Evolutionary conservation across 2,888 invertebrate genomes (phyloP), one percentile per base, ranked within the genome.

Genomic region (Theretra japonica): DNA sequence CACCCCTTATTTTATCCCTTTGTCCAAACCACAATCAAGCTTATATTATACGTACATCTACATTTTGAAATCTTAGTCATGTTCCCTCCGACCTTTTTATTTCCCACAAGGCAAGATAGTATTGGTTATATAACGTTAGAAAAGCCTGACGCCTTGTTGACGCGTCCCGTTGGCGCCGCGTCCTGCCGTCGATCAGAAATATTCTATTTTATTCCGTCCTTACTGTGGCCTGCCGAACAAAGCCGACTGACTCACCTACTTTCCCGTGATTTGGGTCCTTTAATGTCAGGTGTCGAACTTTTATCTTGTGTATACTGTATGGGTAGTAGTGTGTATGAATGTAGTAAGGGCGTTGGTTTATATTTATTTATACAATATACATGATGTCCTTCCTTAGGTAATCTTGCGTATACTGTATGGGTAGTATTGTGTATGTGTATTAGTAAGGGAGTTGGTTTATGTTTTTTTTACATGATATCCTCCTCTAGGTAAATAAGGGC

Each of bases 231-330:
- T 15, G 6, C 7, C n/a, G 30, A 17, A 60, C 30, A n/a, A 30
- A 30, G 8, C n/a, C 30, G 2, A 19, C 17, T 60, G 59, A 28
- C 28, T 60, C 59, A 60, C 59, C 59, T 28, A 60, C 30, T 60
- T 60, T 30, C 59, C 15, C 17, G 17, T 60, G 59, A 60, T 60
- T 30, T 60, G 59, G 59, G 28, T 30, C 59, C n/a, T 60, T 30
- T 6, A 30, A 60, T 60, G 59, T 60, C 59, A 60, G 19, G 6
- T 30, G 30, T 60, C 59, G 59, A 60, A 4, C 15, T 30, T 30
- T 30, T 30, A 19, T 60, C n/a, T 41, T 15, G 41, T 6, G 53
- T 1, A 53, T 53, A n/a, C n/a, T n/a, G n/a, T 4, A 53, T 15
- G 2, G 8, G 33, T 4, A 5, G n/a, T 53, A 53, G 19, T 53